Percentiles rank a stretch among this genome's conserved stretches.
phyloP scores from a whole-genome alignment of 2,797 vertebrate genomes.

The Toxotes lorentzi region DNA sequence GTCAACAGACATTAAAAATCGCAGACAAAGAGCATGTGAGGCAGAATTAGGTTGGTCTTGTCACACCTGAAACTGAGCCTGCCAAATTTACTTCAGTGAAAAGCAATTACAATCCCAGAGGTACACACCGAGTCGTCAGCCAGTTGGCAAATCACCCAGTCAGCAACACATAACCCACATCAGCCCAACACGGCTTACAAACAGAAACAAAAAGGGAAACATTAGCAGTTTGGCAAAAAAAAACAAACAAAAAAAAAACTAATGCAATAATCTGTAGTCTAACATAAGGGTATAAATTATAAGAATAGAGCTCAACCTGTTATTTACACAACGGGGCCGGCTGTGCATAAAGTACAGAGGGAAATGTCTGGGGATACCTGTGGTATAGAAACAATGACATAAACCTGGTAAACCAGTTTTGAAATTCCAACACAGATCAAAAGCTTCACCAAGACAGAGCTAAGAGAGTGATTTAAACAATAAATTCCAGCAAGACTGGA shows the following conservation, averaged over 20 bases:
- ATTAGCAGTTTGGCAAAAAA: not conserved
- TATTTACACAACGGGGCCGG: not conserved
- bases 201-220: slow-evolving; percentile 20
- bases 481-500: not conserved
- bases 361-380: not conserved
- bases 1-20: slow-evolving; percentile 23
- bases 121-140: slow-evolving; percentile 30
- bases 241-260: not conserved
- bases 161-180: slow-evolving; percentile 34
- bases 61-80: slow-evolving; percentile 59
- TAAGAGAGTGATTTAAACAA: not conserved
- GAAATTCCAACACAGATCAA: not conserved
- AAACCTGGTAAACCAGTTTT: not conserved
- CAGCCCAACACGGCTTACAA: slow-evolving; percentile 18
- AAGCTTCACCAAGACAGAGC: not conserved
- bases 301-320: slow-evolving; percentile 8
- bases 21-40: slow-evolving; percentile 9
- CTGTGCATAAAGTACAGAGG: not conserved
- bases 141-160: slow-evolving; percentile 55
- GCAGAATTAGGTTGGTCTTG: slow-evolving; percentile 50
- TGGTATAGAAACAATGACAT: not conserved
- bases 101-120: slow-evolving; percentile 61
- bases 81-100: slow-evolving; percentile 60
- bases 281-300: not conserved
- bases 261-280: not conserved